Percentiles rank a stretch among this genome's conserved stretches.
phyloP scores from a whole-genome alignment of 2,888 invertebrate genomes.

The Athalia circularis region DNA sequence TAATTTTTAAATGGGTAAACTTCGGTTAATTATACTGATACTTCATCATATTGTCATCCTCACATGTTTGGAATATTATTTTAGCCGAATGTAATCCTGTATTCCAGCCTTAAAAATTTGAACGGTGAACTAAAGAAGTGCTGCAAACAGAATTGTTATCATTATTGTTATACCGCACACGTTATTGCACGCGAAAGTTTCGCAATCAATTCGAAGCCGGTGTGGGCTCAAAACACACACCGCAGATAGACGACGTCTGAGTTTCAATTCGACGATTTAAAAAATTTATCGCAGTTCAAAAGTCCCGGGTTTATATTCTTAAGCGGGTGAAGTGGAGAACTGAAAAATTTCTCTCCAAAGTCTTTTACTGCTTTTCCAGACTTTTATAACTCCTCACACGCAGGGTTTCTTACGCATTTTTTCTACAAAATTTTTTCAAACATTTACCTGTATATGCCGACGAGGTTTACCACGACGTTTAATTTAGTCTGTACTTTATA shows the following conservation, averaged over 20 bases:
- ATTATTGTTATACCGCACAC: constrained; percentile 1
- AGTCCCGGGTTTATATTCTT: neutral
- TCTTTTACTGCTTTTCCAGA: neutral
- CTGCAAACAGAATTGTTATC: neutral
- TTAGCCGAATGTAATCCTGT: no score
- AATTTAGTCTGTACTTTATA: no score
- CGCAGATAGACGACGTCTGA: neutral
- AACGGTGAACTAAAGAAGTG: no score
- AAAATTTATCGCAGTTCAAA: neutral
- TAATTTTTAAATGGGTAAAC: no score
- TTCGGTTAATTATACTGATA: no score
- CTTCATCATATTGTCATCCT: no score
- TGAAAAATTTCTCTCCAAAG: neutral
- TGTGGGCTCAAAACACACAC: neutral
- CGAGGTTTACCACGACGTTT: no score
- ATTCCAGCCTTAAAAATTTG: no score
- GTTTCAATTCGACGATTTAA: neutral
- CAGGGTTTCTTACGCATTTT: no score
- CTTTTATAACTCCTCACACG: neutral
- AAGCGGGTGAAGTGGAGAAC: neutral
- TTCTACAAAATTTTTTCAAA: no score
- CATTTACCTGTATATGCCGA: no score
- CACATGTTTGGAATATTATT: no score
- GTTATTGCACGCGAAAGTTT: neutral
- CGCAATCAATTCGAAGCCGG: constrained; percentile 4